phyloP scores from a whole-genome alignment of 53 echinoderm and acorn worm species.

The Actinopyga echinites region DNA sequence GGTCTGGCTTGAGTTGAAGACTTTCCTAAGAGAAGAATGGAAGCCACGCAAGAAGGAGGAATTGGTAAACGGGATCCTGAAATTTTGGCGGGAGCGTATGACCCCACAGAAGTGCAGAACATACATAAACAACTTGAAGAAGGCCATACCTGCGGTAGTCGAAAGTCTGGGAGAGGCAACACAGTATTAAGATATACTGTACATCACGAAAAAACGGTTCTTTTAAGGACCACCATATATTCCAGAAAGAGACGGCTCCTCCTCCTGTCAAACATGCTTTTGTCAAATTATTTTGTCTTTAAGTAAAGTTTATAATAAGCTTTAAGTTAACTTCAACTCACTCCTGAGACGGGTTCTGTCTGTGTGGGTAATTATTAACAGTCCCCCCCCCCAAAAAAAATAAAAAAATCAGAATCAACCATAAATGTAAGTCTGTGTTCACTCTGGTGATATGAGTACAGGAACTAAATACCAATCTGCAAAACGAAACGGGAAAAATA shows the following conservation, averaged over 20 bases:
- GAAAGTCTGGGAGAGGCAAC: constrained; percentile 44
- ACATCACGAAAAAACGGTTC: not conserved
- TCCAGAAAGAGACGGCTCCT: not conserved
- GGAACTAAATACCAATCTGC: no score
- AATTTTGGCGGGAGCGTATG: constrained; percentile 55
- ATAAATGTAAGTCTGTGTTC: no score
- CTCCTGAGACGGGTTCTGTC: no score
- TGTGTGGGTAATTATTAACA: no score
- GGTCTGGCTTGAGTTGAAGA: constrained; percentile 59
- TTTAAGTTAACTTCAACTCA: no score
- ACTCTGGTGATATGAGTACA: no score
- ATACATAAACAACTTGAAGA: constrained; percentile 67
- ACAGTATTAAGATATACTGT: not conserved
- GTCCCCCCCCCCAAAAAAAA: no score
- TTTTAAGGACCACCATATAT: constrained; percentile 15
- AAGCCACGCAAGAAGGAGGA: constrained; percentile 56
- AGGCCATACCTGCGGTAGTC: constrained; percentile 66
- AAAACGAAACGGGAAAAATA: no score
- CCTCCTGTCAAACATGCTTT: not conserved
- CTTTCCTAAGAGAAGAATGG: constrained; percentile 17
- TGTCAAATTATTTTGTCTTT: no score
- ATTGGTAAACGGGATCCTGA: constrained; percentile 51
- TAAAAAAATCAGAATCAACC: no score
- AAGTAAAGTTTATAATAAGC: no score
- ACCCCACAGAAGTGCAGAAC: constrained; percentile 48